Percentiles rank a stretch among this genome's conserved stretches.
Evolutionary conservation across 23 tunicate species (phyloP).

Genomic region (Oikopleura dioica): DNA sequence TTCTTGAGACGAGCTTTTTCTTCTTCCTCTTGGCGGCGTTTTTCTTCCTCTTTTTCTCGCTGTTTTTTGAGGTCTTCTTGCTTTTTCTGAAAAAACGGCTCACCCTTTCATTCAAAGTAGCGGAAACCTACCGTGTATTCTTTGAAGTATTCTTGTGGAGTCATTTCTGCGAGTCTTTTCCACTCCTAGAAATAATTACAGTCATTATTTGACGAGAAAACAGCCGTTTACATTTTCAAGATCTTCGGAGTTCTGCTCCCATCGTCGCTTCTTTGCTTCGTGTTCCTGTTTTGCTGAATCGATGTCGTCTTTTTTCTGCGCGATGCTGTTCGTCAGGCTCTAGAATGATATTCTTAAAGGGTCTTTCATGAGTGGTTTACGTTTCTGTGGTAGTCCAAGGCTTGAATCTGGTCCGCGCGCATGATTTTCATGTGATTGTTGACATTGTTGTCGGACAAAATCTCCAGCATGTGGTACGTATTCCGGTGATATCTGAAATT

Average conservation of each 20-base stretch:
- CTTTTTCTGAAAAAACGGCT: too few species aligned
- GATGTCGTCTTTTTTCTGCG: background rate
- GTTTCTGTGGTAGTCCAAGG: background rate
- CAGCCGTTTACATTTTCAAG: background rate
- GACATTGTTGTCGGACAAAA: background rate
- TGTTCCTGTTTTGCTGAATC: background rate
- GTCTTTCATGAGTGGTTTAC: too few species aligned
- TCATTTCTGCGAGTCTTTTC: slow-evolving; percentile 17
- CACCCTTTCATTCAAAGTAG: too few species aligned
- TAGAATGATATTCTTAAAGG: background rate
- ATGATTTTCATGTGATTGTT: background rate
- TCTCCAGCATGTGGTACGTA: background rate
- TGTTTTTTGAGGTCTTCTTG: too few species aligned
- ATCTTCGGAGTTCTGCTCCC: background rate
- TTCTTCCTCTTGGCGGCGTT: too few species aligned
- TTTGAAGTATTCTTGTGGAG: slow-evolving; percentile 57
- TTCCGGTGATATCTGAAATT: background rate
- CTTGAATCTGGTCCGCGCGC: background rate
- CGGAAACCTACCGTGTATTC: too few species aligned
- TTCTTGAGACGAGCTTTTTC: too few species aligned
- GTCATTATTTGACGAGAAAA: background rate
- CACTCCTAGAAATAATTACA: background rate
- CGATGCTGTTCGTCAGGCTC: background rate
- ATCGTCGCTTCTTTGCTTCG: background rate
- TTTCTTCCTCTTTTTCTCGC: too few species aligned